Base-by-base conservation (phyloP, 2,113 vertebrate genomes). In the Pitta sordida region DNA sequence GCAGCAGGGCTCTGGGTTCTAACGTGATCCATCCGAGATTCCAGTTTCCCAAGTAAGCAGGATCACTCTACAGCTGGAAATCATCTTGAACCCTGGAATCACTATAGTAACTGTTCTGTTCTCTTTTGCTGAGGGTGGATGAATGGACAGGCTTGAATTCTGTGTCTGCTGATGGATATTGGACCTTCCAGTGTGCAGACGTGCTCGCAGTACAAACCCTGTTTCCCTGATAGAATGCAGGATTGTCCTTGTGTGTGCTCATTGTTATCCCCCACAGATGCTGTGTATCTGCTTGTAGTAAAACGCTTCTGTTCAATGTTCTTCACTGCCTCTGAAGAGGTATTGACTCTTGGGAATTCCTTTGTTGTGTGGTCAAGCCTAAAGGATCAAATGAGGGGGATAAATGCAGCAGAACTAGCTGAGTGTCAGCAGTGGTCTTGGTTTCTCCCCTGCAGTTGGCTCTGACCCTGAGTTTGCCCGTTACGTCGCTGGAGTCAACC, bases 381-480 rank as follows among this genome's bases (percentile, higher is more conserved):
- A 64, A 93, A 70, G 84, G 95, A 94, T 79, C 91, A 88, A 49
- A 74, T 52, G 69, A 69, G 51, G 84, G 48, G 65, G 80, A 82
- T 86, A 64, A 74, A 8, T 65, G 60, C 58, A 32, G 70, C 69
- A 93, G 91, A 44, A 98, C 93, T 23, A 96, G 97, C 96, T 92
- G 85, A 97, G 85, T 89, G 97, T 96, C 96, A 95, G 65, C 97
- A 97, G 83, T 93, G 96, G 96, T 96, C 53, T 53, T 49, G 85
- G 74, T 92, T 97, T 94, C 85, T 96, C 77, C 85, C 82, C 9
- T 83, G 43, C 97, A 99, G 99, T 99, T 90, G 99, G 99, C 96
- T 99, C 99, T 5, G 99, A 99, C 88, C 99, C 99, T 0, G 99
- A 99, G 96, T 99, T 99, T 97, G 99, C 98, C 22, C 99, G 99